These are phyloP conservation scores for Panagrolaimus sp. DNA, from an alignment of 1,140 invertebrate genomes.

Conservation along the genomic window DNA sequence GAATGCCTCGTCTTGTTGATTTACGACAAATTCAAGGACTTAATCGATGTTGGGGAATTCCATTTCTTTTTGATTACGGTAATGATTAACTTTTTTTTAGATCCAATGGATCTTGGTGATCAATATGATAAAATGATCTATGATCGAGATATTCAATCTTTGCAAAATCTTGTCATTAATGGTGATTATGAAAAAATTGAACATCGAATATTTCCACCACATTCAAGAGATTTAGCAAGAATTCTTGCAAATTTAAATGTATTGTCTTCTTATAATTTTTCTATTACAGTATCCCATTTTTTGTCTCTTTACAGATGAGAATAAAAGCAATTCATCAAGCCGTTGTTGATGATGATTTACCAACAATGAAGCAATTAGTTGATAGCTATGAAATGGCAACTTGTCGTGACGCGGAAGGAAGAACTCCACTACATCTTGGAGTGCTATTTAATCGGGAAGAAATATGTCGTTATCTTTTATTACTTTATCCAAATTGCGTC, in stretches of 20 bases:
- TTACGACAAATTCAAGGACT: constrained; percentile 45
- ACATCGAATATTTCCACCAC: constrained; percentile 48
- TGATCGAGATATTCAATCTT: constrained; percentile 39
- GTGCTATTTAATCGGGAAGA: constrained; percentile 63
- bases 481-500: constrained; percentile 46
- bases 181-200: constrained; percentile 41
- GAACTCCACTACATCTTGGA: constrained; percentile 86
- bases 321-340: constrained; percentile 78
- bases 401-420: constrained; percentile 67
- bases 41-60: constrained; percentile 40
- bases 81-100: constrained; percentile 19
- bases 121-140: constrained; percentile 46
- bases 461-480: constrained; percentile 39
- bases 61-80: background rate
- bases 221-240: constrained; percentile 40
- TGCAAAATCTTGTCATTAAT: constrained; percentile 39
- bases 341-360: constrained; percentile 73
- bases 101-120: constrained; percentile 35
- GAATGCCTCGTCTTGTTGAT: constrained; percentile 44
- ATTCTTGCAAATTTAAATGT: constrained; percentile 44
- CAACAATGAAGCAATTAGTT: constrained; percentile 75
- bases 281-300: background rate
- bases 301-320: constrained; percentile 69
- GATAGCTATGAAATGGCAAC: constrained; percentile 82
- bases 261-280: background rate